These are phyloP conservation scores for Phrynosoma platyrhinos DNA, from an alignment of 2,113 vertebrate genomes.

Conservation along the genomic window DNA sequence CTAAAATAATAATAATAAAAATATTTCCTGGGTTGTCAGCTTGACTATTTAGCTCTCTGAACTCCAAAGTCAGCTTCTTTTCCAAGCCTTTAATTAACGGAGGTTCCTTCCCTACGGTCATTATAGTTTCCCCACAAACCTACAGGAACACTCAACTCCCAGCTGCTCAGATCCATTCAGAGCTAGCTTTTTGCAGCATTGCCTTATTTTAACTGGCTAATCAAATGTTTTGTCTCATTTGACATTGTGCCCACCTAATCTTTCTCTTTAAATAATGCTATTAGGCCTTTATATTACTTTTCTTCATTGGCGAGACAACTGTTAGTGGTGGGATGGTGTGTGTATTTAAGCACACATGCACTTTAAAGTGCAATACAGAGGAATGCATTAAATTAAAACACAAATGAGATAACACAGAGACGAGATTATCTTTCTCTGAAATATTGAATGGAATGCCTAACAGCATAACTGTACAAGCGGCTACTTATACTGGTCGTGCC, in stretches of 20 bases:
- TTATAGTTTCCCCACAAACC: neutral
- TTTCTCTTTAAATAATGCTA: constrained; percentile 1
- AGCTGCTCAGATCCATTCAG: neutral
- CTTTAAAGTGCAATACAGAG: neutral
- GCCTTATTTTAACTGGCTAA: constrained; percentile 8
- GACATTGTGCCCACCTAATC: neutral
- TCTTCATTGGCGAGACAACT: neutral
- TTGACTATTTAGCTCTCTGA: neutral
- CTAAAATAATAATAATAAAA: neutral
- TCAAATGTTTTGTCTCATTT: neutral
- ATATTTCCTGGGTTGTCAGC: neutral
- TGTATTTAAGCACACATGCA: neutral
- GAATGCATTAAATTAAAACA: neutral
- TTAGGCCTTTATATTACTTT: neutral
- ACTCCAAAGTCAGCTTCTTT: neutral
- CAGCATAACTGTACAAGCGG: neutral
- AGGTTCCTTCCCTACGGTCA: neutral
- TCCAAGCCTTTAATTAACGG: constrained; percentile 12
- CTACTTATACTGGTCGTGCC: neutral
- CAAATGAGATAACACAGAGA: neutral
- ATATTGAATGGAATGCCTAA: neutral
- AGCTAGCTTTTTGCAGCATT: neutral
- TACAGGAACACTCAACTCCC: neutral
- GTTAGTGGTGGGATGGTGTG: too few relatives aligned
- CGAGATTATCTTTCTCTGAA: neutral